Percentiles rank a stretch among this genome's conserved stretches.
Evolutionary conservation across 2,888 invertebrate species (phyloP).

Genomic region (Parnassius apollo): DNA sequence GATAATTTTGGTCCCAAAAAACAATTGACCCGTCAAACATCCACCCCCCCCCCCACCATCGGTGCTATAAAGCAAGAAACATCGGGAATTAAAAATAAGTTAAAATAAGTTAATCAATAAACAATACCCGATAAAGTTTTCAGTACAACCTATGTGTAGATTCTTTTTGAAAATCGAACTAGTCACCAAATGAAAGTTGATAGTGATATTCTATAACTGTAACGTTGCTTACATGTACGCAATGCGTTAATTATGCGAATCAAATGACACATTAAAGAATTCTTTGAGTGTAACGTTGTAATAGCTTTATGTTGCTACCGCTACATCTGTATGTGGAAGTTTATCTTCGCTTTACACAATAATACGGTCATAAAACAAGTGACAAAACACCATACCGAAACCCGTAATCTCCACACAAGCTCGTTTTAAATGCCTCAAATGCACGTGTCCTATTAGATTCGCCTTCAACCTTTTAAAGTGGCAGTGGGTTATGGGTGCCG

Average conservation of each 20-base stretch:
- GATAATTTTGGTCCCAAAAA: no score
- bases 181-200: no score
- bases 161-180: no score
- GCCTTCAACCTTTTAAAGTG: constrained; percentile 69
- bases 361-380: constrained; percentile 30
- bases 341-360: constrained; percentile 24
- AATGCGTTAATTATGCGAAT: not conserved
- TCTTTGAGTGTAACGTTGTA: not conserved
- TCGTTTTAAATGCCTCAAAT: constrained; percentile 58
- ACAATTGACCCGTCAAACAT: no score
- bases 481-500: constrained; percentile 60
- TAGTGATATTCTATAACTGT: no score
- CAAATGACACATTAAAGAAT: not conserved
- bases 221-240: not conserved
- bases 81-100: no score
- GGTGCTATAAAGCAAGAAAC: no score
- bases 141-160: no score
- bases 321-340: not conserved
- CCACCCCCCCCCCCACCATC: no score
- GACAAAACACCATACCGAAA: constrained; percentile 47
- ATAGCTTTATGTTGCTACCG: constrained; percentile 11
- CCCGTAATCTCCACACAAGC: constrained; percentile 55
- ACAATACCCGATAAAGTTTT: no score
- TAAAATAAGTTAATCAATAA: no score
- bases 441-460: constrained; percentile 65